Conservation (phyloP, 2,888 invertebrate species). For the Tinea trinotella region DNA sequence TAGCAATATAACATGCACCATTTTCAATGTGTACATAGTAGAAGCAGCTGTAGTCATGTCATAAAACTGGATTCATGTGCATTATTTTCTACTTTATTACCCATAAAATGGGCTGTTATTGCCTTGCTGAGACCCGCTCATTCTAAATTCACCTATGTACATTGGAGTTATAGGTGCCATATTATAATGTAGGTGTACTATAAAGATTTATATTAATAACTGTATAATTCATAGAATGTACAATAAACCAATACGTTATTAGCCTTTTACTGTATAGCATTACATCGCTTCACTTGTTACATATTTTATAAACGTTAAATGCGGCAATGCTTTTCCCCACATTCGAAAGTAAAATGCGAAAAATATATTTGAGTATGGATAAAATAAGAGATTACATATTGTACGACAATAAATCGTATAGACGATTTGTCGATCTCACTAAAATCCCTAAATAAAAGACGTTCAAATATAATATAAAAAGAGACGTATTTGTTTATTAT, state of each 20-base stretch:
- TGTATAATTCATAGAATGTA: conserved; percentile 3
- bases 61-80: conserved; percentile 50
- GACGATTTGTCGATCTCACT: no score
- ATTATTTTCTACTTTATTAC: conserved; percentile 49
- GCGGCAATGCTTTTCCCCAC: no score
- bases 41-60: conserved; percentile 38
- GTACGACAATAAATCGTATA: no score
- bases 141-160: conserved; percentile 18
- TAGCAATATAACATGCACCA: conserved; percentile 1
- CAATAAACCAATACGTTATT: conserved; percentile 2
- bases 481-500: no score
- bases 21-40: conserved; percentile 9
- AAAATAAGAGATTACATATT: no score
- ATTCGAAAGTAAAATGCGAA: no score
- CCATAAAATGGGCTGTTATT: conserved; percentile 39
- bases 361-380: no score
- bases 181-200: conserved; percentile 6
- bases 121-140: conserved; percentile 13
- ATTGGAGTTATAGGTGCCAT: conserved; percentile 9
- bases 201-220: background rate
- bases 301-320: no score
- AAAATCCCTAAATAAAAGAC: no score
- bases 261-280: no score
- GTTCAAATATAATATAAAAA: no score
- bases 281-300: no score